These are phyloP conservation scores for Caradrina clavipalpis DNA, from an alignment of 2,888 invertebrate species.

Conservation along the genomic window DNA sequence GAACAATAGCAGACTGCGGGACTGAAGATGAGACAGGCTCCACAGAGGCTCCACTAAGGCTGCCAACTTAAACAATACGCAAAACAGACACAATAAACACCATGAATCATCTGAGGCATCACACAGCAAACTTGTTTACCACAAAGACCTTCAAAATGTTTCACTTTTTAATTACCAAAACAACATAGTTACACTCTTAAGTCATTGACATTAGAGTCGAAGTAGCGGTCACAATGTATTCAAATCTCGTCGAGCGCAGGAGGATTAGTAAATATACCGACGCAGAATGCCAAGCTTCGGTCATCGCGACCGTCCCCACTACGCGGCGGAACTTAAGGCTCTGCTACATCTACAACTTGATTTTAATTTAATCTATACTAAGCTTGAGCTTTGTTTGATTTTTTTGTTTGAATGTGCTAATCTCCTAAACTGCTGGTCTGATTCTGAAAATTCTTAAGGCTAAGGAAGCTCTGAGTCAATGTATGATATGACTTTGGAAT, in stretches of 20 bases:
- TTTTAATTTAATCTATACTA: background rate
- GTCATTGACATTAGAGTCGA: slow-evolving; percentile 12
- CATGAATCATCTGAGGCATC: slow-evolving; percentile 10
- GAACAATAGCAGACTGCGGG: background rate
- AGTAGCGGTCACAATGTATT: slow-evolving; percentile 8
- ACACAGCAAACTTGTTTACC: slow-evolving; percentile 1
- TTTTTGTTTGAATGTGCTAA: no score
- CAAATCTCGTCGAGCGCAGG: background rate
- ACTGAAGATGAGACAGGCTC: background rate
- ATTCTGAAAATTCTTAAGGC: no score
- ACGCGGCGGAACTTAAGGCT: slow-evolving; percentile 50
- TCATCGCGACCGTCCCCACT: slow-evolving; percentile 49
- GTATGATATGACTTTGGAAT: no score
- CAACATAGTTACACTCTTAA: background rate
- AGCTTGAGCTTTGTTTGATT: no score
- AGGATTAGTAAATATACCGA: slow-evolving; percentile 43
- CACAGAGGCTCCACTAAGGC: background rate
- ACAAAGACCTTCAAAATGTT: slow-evolving; percentile 10
- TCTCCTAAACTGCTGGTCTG: no score
- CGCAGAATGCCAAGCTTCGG: slow-evolving; percentile 42
- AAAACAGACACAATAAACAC: background rate
- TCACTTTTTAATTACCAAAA: slow-evolving; percentile 8
- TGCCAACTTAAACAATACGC: background rate
- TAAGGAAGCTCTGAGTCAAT: no score
- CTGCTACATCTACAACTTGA: slow-evolving; percentile 14